phyloP scores from a whole-genome alignment of 2,888 invertebrate species.

The Lasioglossum zephyrum region DNA sequence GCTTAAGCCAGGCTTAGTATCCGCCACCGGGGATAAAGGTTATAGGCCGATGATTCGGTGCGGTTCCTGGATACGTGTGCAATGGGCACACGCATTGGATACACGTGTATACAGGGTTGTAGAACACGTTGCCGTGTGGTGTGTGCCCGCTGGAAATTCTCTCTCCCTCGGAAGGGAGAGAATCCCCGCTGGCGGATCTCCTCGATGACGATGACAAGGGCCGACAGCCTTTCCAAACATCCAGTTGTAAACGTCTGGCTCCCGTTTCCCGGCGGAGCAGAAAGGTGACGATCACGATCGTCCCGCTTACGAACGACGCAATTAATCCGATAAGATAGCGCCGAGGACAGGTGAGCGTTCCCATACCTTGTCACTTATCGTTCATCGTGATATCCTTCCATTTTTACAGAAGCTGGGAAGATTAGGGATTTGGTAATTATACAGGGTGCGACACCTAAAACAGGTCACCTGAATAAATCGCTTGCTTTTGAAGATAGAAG shows the following conservation, averaged over 20 bases:
- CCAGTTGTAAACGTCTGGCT: slow-evolving; percentile 82
- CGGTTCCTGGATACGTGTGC: slow-evolving; percentile 57
- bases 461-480: no score
- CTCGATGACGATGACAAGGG: slow-evolving; percentile 82
- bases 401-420: not conserved
- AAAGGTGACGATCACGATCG: slow-evolving; percentile 30
- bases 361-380: not conserved
- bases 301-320: not conserved
- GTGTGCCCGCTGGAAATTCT: slow-evolving; percentile 17
- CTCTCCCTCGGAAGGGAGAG: slow-evolving; percentile 52
- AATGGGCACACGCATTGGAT: slow-evolving; percentile 35
- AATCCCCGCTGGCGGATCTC: slow-evolving; percentile 71
- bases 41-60: slow-evolving; percentile 68
- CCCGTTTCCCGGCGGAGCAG: slow-evolving; percentile 79
- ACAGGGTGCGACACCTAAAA: no score
- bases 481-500: no score
- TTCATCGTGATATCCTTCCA: not conserved
- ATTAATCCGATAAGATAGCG: slow-evolving; percentile 42
- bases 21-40: slow-evolving; percentile 73
- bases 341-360: slow-evolving; percentile 6
- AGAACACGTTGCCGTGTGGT: not conserved
- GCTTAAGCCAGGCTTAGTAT: slow-evolving; percentile 76
- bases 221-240: slow-evolving; percentile 82
- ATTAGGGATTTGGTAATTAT: no score
- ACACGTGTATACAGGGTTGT: slow-evolving; percentile 56